These are phyloP conservation scores for Clarias platycephalus DNA, from an alignment of 2,797 vertebrate species.

Conservation along the genomic window DNA sequence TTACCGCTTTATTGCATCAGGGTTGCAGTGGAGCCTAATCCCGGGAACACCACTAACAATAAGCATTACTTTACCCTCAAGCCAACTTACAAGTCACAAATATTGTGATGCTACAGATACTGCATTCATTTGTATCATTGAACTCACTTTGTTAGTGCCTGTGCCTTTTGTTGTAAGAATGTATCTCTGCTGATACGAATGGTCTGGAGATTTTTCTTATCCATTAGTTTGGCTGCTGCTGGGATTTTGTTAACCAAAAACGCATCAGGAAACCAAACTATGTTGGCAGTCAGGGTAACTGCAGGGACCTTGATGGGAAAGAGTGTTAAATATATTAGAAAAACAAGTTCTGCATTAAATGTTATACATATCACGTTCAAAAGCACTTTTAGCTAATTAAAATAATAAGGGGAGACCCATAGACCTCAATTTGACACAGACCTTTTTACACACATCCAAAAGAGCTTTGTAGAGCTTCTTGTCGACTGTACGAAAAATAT, in stretches of 20 bases:
- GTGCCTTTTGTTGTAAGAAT: slow-evolving; percentile 89
- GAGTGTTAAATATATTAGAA: not conserved
- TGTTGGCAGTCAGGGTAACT: slow-evolving; percentile 91
- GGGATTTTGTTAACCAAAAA: slow-evolving; percentile 89
- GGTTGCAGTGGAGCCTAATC: not conserved
- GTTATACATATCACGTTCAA: no score
- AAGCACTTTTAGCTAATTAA: not conserved
- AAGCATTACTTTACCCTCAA: not conserved
- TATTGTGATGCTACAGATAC: not conserved
- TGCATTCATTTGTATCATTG: not conserved
- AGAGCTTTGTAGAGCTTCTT: slow-evolving; percentile 95
- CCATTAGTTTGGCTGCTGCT: slow-evolving; percentile 89
- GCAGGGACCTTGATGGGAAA: slow-evolving; percentile 83
- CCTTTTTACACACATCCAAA: slow-evolving; percentile 96
- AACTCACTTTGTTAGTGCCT: slow-evolving; percentile 85
- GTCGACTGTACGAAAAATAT: slow-evolving; percentile 93
- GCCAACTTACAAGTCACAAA: not conserved
- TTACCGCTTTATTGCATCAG: not conserved
- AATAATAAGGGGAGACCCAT: not conserved
- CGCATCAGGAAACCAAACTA: slow-evolving; percentile 95
- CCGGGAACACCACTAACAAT: not conserved
- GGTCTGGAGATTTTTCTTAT: slow-evolving; percentile 89
- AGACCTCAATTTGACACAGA: slow-evolving; percentile 51
- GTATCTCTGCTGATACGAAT: slow-evolving; percentile 84
- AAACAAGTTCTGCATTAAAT: not conserved